Evolutionary conservation across 2,797 vertebrate genomes (phyloP), one percentile per base, ranked within the genome.

Genomic region (Acanthopagrus latus): DNA sequence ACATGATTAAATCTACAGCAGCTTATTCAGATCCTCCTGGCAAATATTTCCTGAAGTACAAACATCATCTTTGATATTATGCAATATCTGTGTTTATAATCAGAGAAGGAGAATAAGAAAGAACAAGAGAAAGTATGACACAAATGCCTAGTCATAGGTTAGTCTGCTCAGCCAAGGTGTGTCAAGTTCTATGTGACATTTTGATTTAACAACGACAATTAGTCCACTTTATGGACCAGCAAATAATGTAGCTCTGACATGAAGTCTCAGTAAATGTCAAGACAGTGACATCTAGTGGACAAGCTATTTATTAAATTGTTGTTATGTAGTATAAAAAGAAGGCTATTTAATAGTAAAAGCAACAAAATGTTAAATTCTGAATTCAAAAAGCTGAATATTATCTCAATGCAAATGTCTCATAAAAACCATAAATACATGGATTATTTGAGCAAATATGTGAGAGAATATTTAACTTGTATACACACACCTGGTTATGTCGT

Each of bases 221-320:
- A 68, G 33, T 81, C 21, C 17, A 70, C 25, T 78, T 71, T 72
- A 52, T 18, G 23, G 33, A 18, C 33, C 48, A 56, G 27, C 20
- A 71, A 58, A 76, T 50, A 33, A 50, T 14, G 48, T 21, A 16
- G 8, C 33, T n/a, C 16, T 33, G 57, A 21, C 18, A 46, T 33
- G 10, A 50, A 9, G 43, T 58, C 10, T 44, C 17, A 52, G 5
- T 29, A 50, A 66, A 59, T 66, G 7, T 1, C 0, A 17, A 21
- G 21, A 78, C 64, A 84, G 52, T 12, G 83, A 72, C 90, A 88
- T 75, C 90, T 89, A 72, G 80, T 91, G 92, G 87, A 66, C 0
- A 44, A 29, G 1, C 0, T 18, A n/a, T 43, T 44, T 62, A 59
- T 4, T 71, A 55, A 47, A 71, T 3, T 14, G 12, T 71, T 43